phyloP scores from a whole-genome alignment of 2,113 vertebrate genomes.

The Struthidea cinerea region DNA sequence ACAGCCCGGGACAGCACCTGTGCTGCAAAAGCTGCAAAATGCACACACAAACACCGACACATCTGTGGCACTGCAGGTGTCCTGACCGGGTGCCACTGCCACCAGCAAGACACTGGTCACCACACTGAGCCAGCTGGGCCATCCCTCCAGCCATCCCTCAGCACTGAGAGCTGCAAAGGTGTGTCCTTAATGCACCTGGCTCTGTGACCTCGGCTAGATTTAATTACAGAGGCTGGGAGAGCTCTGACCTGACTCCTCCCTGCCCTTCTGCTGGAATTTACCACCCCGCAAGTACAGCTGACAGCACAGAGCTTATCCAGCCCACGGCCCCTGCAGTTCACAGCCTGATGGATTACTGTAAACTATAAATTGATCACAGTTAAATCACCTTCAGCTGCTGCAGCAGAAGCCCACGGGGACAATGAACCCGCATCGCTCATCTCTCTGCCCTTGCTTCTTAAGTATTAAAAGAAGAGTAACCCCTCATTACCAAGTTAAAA shows the following conservation, averaged over 20 bases:
- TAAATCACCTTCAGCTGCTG: slow-evolving; percentile 28
- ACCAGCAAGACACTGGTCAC: not conserved
- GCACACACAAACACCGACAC: not conserved
- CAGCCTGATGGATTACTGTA: not conserved
- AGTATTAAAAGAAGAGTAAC: not conserved
- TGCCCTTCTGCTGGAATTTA: not conserved
- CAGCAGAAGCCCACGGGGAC: not conserved
- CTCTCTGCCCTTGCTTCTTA: not conserved
- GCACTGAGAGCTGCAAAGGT: not conserved
- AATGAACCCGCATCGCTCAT: not conserved
- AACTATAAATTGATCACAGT: not conserved
- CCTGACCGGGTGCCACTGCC: not conserved
- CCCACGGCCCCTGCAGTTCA: not conserved
- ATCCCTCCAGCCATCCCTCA: accelerated
- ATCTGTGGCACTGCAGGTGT: not conserved
- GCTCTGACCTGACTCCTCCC: not conserved
- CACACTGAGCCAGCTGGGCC: accelerated
- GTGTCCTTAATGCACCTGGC: not conserved
- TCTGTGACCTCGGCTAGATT: not conserved
- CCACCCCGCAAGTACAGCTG: not conserved
- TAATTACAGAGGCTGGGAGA: not conserved
- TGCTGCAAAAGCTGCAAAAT: accelerated
- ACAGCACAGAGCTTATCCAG: not conserved
- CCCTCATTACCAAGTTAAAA: not conserved
- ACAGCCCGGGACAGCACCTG: not conserved